These are phyloP conservation scores for Tragopan temminckii DNA, from an alignment of 2,797 vertebrate species.

Conservation along the genomic window DNA sequence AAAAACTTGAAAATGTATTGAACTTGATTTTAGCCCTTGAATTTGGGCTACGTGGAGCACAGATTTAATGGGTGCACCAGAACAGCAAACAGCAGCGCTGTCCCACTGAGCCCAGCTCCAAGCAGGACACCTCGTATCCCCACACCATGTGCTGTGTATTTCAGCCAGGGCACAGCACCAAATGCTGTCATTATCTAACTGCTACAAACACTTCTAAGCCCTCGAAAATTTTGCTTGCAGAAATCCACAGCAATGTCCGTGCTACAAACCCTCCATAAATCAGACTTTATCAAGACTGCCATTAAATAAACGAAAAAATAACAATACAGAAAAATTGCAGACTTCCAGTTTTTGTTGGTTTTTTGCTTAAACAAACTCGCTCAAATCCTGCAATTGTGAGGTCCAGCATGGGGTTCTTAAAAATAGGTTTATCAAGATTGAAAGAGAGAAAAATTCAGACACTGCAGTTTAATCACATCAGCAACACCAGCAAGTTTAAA, in stretches of 20 bases:
- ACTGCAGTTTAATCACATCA: background rate
- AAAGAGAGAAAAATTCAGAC: background rate
- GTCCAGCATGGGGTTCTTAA: background rate
- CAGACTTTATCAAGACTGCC: background rate
- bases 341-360: slow-evolving; percentile 24
- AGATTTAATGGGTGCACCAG: background rate
- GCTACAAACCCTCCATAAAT: slow-evolving; percentile 14
- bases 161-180: background rate
- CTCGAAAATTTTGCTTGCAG: background rate
- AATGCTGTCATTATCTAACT: background rate
- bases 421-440: background rate
- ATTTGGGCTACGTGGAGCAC: background rate
- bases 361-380: slow-evolving; percentile 31
- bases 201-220: background rate
- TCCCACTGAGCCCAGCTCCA: background rate
- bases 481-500: background rate
- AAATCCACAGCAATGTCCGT: background rate
- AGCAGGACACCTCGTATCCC: background rate
- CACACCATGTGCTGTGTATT: background rate
- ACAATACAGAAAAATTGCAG: slow-evolving; percentile 20
- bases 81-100: background rate
- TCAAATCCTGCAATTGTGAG: slow-evolving; percentile 50
- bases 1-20: background rate
- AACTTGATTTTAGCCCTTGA: background rate
- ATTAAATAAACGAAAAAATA: background rate